Evolutionary conservation across 2,113 vertebrate species (phyloP).

Genomic region (Ptyas mucosa): DNA sequence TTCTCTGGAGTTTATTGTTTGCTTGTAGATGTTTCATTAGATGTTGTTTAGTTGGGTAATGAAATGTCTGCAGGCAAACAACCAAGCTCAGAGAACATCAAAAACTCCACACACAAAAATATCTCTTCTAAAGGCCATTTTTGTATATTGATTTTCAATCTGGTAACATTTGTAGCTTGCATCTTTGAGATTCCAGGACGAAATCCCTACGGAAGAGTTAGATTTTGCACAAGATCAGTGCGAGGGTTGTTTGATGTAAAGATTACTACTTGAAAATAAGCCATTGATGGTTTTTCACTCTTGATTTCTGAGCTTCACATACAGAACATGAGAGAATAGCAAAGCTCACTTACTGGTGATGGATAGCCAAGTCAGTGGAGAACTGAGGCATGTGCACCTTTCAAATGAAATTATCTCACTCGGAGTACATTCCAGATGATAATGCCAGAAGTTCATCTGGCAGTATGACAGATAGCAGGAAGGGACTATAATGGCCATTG

Average conservation of each 20-base stretch:
- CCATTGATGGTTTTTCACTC: background rate
- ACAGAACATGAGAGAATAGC: background rate
- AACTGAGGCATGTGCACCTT: background rate
- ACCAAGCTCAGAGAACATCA: background rate
- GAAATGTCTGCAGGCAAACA: background rate
- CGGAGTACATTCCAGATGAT: background rate
- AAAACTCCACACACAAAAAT: background rate
- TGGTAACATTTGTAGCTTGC: background rate
- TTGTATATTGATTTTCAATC: background rate
- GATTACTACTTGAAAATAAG: background rate
- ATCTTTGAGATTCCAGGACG: background rate
- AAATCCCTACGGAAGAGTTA: background rate
- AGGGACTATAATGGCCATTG: background rate
- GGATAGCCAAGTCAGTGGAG: background rate
- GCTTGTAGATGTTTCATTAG: background rate
- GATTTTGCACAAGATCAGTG: background rate
- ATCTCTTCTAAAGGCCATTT: background rate
- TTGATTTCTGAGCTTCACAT: background rate
- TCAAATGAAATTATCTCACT: background rate
- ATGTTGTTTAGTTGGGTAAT: background rate
- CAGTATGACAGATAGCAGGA: background rate
- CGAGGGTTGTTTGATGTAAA: background rate
- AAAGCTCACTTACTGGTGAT: background rate
- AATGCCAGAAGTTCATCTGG: background rate
- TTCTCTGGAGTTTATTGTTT: background rate